Base-by-base conservation (phyloP, 2,113 vertebrate species). In the Callorhinus ursinus region DNA sequence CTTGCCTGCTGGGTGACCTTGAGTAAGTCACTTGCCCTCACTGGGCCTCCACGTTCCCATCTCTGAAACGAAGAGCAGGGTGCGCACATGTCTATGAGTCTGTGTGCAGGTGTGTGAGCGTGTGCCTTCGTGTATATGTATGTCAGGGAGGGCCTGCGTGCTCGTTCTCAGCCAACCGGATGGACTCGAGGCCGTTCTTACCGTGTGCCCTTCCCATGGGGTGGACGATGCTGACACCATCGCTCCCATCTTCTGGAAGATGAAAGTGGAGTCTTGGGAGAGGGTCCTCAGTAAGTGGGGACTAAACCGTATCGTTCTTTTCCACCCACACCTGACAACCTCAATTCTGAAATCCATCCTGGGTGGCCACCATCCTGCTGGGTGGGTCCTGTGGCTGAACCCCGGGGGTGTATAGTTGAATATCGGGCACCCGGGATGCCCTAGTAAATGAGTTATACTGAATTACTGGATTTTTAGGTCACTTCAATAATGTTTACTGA, bases 181-280 rank as follows among this genome's bases (percentile, higher is more conserved):
- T 18, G 33, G 49, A 11, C 16, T 1, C 12, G 16, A 21, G 26
- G 4, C 24, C 80, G 57, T 10, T 22, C 55, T 39, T 4, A 0
- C 67, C 2, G 1, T 1, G 6, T 65, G 31, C 53, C 31, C 4
- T 57, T 7, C 16, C 42, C 21, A 0, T 51, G 46, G 69, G 19
- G 2, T 76, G 13, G 26, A 5, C 0, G 0, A 42, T 5, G 9
- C n/a, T 21, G 31, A 12, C 51, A 3, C 28, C 10, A 0, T 42
- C 26, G 33, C 18, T 88, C 22, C 49, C 42, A 3, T 53, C 36
- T 84, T 33, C 8, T 2, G 24, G 86, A 49, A 22, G 9, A 63
- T 18, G 61, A 71, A 51, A 36, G 14, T 21, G 12, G 9, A 28
- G 12, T 39, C 63, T 67, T 36, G 12, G 31, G 24, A 28, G 46